Percentiles rank a stretch among this genome's conserved stretches.
These are phyloP conservation scores for Nineta flava DNA, from an alignment of 2,888 invertebrate genomes.

Conservation along the genomic window DNA sequence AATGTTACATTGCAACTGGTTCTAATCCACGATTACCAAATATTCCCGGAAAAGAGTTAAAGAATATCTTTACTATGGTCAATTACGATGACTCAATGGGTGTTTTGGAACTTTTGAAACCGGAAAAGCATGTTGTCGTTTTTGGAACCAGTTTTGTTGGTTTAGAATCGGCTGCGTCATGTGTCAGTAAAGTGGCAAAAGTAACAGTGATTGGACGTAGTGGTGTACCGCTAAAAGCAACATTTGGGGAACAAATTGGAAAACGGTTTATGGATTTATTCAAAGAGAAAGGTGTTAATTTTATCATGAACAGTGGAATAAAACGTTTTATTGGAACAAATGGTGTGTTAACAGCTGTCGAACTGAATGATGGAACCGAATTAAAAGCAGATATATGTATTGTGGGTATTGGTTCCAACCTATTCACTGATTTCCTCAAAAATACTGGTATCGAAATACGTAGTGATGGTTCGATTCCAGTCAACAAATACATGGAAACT, in stretches of 20 bases:
- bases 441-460: conserved; percentile 53
- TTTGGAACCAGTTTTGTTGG: conserved; percentile 88
- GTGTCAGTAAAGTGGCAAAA: conserved; percentile 56
- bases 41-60: conserved; percentile 51
- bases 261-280: conserved; percentile 53
- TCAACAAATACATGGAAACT: conserved; percentile 60
- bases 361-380: conserved; percentile 48
- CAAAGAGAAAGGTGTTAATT: conserved; percentile 60
- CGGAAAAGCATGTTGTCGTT: conserved; percentile 68
- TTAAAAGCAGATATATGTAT: conserved; percentile 69
- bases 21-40: conserved; percentile 49
- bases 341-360: conserved; percentile 47
- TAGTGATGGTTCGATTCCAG: conserved; percentile 45
- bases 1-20: conserved; percentile 75
- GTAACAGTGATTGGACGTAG: conserved; percentile 62
- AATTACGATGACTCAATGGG: conserved; percentile 54
- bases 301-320: conserved; percentile 50
- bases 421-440: conserved; percentile 67
- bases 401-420: conserved; percentile 69
- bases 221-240: conserved; percentile 55
- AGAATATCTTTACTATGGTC: conserved; percentile 60
- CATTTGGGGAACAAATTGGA: conserved; percentile 69
- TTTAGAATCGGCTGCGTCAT: conserved; percentile 74
- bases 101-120: conserved; percentile 43
- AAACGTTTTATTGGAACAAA: conserved; percentile 44